Evolutionary conservation across 2,797 vertebrate species (phyloP), one percentile per base, ranked within the genome.

Genomic region (Hyperoplus lanceolatus): DNA sequence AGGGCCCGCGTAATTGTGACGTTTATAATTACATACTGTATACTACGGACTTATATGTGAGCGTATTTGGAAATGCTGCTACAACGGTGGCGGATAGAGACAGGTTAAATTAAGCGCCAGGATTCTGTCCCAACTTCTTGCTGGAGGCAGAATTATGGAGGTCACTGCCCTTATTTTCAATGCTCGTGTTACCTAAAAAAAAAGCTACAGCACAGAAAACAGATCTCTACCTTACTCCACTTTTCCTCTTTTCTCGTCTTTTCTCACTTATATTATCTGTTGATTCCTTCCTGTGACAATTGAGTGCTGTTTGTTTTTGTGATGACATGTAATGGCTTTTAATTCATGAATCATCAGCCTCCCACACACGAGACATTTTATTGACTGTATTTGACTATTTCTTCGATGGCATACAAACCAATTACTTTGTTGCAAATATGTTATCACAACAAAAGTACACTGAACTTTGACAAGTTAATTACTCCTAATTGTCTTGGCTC

Each of bases 41-140:
- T 0, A 21, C n/a, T 5, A 12, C 21, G 3, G 36, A 48, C 21
- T 8, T 41, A 38, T n/a, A 14, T 48, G 8, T 36, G 10, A 2
- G 43, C 45, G 18, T 4, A 46, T 38, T 2, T 9, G 16, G 8
- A n/a, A 18, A 14, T 12, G 55, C 59, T 14, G 7, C 48, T 11
- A 4, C 36, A 46, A 29, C 72, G 46, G 43, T 71, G 54, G 55
- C n/a, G 39, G 3, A 50, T 42, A 60, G 68, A 59, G 21, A 68
- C 61, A 65, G 59, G 58, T 78, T 77, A 63, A 65, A 82, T 76
- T 73, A 71, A 75, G 59, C 50, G 60, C 54, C 54, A 80, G 76
- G 49, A 74, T 81, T 70, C 71, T 72, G 68, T 74, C 76, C 65
- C 14, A 46, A 6, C 29, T 8, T 69, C 14, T 57, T 42, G 29